Evolutionary conservation across 2,797 vertebrate species (phyloP).

Genomic region (Pangasius krempfi): DNA sequence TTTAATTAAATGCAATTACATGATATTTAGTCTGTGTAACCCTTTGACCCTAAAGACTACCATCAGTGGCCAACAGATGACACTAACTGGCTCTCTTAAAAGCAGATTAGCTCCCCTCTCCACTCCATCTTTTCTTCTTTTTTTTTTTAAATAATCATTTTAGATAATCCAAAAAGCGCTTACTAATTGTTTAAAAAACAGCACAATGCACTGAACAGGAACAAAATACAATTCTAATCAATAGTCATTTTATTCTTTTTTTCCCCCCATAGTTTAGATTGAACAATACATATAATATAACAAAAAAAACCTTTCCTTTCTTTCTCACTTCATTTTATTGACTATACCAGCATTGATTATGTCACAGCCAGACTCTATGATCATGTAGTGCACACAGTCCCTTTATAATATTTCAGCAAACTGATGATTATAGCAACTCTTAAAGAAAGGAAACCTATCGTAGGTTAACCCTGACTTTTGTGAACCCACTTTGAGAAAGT

Average conservation of each 20-base stretch:
- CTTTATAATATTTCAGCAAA: background rate
- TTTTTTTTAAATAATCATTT: background rate
- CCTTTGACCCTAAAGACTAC: background rate
- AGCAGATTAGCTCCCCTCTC: background rate
- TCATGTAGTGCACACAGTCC: background rate
- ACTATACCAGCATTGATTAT: background rate
- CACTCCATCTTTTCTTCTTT: background rate
- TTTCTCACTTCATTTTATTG: background rate
- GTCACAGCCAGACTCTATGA: background rate
- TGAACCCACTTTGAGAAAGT: background rate
- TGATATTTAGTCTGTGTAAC: background rate
- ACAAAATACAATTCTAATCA: background rate
- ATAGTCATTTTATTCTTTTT: background rate
- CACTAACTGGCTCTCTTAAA: background rate
- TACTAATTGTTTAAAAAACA: background rate
- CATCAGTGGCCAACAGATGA: constrained; percentile 1
- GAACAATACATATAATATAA: background rate
- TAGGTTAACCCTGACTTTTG: background rate
- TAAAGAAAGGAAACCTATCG: background rate
- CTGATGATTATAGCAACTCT: background rate
- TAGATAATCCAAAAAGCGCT: background rate
- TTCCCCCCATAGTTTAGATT: background rate
- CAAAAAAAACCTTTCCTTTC: background rate
- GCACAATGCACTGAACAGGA: background rate
- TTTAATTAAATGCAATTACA: background rate